A percentile compares a stretch with the other conserved stretches of the same genome.
Evolutionary conservation across 2,113 vertebrate genomes (phyloP).

Genomic region (Pituophis catenifer): DNA sequence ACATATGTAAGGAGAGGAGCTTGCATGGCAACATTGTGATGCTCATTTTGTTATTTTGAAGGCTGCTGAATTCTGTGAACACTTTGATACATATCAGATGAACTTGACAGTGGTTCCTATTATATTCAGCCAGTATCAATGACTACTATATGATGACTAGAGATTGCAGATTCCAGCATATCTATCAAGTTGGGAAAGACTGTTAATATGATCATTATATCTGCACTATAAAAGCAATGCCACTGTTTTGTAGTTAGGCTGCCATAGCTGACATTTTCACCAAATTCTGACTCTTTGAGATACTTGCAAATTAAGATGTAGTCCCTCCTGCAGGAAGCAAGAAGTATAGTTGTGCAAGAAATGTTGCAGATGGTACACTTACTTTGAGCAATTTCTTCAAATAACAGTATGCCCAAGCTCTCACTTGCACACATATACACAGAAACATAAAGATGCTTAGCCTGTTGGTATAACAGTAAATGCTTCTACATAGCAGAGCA

Average conservation of each 20-base stretch:
- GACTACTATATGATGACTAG: not conserved
- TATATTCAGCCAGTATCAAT: not conserved
- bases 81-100: not conserved
- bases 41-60: not conserved
- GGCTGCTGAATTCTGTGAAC: not conserved
- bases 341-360: not conserved
- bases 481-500: slow-evolving; percentile 3
- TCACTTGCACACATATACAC: slow-evolving; percentile 21
- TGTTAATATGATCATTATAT: not conserved
- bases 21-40: not conserved
- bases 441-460: slow-evolving; percentile 18
- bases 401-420: not conserved
- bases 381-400: not conserved
- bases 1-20: not conserved
- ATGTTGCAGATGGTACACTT: not conserved
- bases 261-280: not conserved
- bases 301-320: not conserved
- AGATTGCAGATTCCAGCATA: not conserved
- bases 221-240: not conserved
- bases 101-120: not conserved
- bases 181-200: not conserved
- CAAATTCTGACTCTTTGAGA: not conserved
- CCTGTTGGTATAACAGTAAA: slow-evolving; percentile 28
- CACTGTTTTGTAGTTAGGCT: not conserved
- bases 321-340: not conserved